A percentile compares a stretch with the other conserved stretches of the same genome.
Conservation (phyloP, 2,113 vertebrate species). For the Plotosus lineatus region DNA sequence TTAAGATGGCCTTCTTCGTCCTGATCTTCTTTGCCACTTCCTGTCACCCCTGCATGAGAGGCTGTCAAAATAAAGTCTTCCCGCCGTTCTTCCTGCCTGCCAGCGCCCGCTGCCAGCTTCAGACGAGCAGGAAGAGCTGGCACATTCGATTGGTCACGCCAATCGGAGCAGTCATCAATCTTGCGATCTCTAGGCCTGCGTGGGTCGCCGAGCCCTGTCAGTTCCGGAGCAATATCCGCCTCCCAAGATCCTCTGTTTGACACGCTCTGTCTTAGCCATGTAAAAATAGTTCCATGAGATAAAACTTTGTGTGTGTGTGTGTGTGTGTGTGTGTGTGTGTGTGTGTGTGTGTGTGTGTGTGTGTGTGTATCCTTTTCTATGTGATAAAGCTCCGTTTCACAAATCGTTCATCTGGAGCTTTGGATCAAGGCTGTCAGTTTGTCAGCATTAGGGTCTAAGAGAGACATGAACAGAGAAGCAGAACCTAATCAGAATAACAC, state of each 20-base stretch:
- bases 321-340: constrained; percentile 15
- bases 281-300: constrained; percentile 47
- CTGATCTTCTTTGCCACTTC: constrained; percentile 70
- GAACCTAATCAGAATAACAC: constrained; percentile 46
- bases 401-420: constrained; percentile 28
- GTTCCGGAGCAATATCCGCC: constrained; percentile 30
- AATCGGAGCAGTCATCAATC: constrained; percentile 50
- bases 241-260: constrained; percentile 41
- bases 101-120: constrained; percentile 63
- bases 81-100: constrained; percentile 59
- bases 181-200: constrained; percentile 39
- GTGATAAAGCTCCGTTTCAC: constrained; percentile 23
- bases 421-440: constrained; percentile 51
- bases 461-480: constrained; percentile 21
- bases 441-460: constrained; percentile 25
- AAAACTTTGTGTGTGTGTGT: constrained; percentile 39
- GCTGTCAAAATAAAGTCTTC: constrained; percentile 68
- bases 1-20: constrained; percentile 62
- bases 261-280: constrained; percentile 44
- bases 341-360: constrained; percentile 19
- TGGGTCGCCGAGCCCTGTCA: constrained; percentile 38
- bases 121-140: constrained; percentile 60
- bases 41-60: constrained; percentile 67
- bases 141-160: constrained; percentile 68
- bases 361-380: neutral